Evolutionary conservation across 2,888 invertebrate genomes (phyloP).

Genomic region (Watsonalla cultraria): DNA sequence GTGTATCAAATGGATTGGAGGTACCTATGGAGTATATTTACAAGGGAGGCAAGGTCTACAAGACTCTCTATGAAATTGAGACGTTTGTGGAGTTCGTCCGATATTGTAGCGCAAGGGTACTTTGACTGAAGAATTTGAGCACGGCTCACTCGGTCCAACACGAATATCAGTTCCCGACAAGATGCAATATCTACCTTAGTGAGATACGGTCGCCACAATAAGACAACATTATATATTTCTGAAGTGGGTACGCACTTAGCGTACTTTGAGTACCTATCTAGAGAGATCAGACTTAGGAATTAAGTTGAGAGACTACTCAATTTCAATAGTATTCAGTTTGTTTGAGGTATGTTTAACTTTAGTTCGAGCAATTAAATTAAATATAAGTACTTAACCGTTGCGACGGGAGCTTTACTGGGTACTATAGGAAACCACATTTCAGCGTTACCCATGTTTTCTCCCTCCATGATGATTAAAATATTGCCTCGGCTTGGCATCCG

Average conservation of each 20-base stretch:
- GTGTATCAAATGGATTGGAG: slow-evolving; percentile 24
- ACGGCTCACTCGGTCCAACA: slow-evolving; percentile 12
- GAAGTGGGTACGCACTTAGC: no score
- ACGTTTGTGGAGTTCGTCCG: slow-evolving; percentile 24
- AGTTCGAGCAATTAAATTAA: no score
- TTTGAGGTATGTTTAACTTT: no score
- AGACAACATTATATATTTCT: background rate
- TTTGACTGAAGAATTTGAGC: slow-evolving; percentile 34
- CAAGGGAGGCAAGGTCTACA: slow-evolving; percentile 4
- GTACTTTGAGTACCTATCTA: no score
- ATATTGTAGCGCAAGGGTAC: slow-evolving; percentile 34
- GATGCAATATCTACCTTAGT: background rate
- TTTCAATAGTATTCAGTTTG: no score
- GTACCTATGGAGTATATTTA: slow-evolving; percentile 30
- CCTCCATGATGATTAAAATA: slow-evolving; percentile 6
- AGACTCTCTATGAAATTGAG: slow-evolving; percentile 24
- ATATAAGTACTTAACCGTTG: no score
- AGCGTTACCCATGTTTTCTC: no score
- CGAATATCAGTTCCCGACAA: slow-evolving; percentile 6
- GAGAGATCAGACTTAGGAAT: no score
- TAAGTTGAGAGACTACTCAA: no score
- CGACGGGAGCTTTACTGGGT: no score
- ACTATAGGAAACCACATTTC: no score
- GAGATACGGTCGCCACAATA: background rate
- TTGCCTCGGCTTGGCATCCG: slow-evolving; percentile 33